phyloP scores from a whole-genome alignment of 2,113 vertebrate genomes.

The Alethe diademata region DNA sequence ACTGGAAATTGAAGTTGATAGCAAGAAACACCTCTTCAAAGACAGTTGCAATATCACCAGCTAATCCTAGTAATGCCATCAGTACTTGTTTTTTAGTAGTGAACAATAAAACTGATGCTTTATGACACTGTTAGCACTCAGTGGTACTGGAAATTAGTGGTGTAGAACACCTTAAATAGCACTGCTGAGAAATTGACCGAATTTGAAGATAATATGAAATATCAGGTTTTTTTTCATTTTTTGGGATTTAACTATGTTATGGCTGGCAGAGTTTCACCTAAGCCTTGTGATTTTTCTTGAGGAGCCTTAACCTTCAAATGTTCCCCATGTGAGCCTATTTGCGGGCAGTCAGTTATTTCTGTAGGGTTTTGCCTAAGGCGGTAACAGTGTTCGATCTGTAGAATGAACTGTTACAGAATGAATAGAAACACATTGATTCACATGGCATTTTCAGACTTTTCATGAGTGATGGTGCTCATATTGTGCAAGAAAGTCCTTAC shows the following conservation, averaged over 20 bases:
- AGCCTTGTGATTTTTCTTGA: not conserved
- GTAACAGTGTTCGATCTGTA: not conserved
- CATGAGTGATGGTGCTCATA: constrained; percentile 27
- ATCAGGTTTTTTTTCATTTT: not conserved
- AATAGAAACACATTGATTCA: not conserved
- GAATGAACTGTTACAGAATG: not conserved
- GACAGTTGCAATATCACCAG: not conserved
- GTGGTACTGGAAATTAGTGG: not conserved
- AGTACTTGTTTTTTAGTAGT: not conserved
- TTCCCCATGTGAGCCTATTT: not conserved
- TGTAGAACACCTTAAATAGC: not conserved
- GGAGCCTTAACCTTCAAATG: not conserved
- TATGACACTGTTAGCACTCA: not conserved
- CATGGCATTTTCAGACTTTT: not conserved
- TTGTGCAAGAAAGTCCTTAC: not conserved
- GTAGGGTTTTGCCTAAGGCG: not conserved
- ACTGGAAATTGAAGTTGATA: not conserved
- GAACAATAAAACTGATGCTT: not conserved
- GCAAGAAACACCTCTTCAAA: not conserved
- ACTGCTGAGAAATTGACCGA: not conserved
- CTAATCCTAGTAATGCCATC: not conserved
- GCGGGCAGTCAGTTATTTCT: not conserved
- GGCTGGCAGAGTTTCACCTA: not conserved
- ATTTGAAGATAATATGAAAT: not conserved
- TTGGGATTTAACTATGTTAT: not conserved